Evolutionary conservation across 2,113 vertebrate species (phyloP), one percentile per base, ranked within the genome.

Genomic region (Pituophis catenifer): DNA sequence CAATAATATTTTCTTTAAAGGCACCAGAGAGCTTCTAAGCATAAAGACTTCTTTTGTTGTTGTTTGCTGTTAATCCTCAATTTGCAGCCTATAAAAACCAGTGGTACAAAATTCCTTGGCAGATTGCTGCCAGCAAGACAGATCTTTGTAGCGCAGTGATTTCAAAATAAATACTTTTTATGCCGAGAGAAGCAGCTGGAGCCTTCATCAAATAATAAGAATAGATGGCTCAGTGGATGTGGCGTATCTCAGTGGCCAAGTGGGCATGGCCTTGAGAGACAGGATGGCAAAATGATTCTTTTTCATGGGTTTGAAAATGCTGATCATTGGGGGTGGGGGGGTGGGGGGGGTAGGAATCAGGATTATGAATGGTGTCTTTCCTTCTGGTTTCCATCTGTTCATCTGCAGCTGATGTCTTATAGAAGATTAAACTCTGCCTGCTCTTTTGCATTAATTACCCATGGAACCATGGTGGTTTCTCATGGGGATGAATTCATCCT

Each of bases 1-100:
- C 93, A 96, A 93, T 94, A 0, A 23, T 53, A 93, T 94, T 95
- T 95, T 94, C 48, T 89, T 90, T 26, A 26, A 38, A 29, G 94
- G 92, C 11, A 81, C 91, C 87, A 85, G 86, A 90, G 92, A 5
- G 0, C 0, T 94, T 59, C 87, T 81, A 75, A 81, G 90, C 93
- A 53, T 44, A 93, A 87, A 93, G 53, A 88, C 1, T 1, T 53
- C 15, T 65, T 2, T 24, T 3, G 94, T 90, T 81, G 75, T 94
- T 62, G n/a, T 95, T 94, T 92, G 91, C 48, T 4, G 93, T 93
- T 94, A 86, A 88, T 88, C 57, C 48, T 62, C 44, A 87, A 86
- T 93, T 86, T 94, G 8, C 70, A 92, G 87, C 21, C 57, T 24
- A 17, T 81, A 91, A 92, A 91, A 53, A n/a, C 17, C 59, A 2